phyloP scores from a whole-genome alignment of 2,113 vertebrate species.

The Malurus elegans region DNA sequence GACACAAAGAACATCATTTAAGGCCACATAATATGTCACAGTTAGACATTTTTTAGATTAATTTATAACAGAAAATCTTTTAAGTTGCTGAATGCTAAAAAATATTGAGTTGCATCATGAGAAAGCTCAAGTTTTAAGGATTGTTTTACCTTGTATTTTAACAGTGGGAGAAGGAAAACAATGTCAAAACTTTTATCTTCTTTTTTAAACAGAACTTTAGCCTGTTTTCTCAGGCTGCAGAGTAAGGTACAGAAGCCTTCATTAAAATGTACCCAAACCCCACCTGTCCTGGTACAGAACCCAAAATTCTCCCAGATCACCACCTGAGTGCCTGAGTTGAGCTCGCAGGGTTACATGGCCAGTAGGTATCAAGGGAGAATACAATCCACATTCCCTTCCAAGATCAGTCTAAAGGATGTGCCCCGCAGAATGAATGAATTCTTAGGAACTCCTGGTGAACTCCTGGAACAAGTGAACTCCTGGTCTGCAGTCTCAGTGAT shows the following conservation, averaged over 20 bases:
- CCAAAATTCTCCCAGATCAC: not conserved
- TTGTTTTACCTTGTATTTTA: not conserved
- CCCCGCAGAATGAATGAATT: not conserved
- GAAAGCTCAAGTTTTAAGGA: not conserved
- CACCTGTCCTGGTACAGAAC: not conserved
- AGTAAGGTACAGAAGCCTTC: not conserved
- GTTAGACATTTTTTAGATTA: not conserved
- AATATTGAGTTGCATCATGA: not conserved
- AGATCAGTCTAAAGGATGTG: not conserved
- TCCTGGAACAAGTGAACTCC: not conserved
- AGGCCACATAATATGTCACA: not conserved
- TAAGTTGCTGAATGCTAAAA: not conserved
- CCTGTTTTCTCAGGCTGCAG: not conserved
- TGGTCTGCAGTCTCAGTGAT: not conserved
- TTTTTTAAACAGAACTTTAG: not conserved
- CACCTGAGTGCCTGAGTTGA: not conserved
- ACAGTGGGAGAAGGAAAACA: not conserved
- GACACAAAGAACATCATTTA: not conserved
- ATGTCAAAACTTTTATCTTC: not conserved
- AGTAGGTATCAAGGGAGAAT: not conserved
- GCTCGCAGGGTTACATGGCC: not conserved
- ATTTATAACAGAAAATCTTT: not conserved
- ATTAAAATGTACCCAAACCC: not conserved
- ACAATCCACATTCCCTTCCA: not conserved
- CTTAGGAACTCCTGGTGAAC: not conserved